Evolutionary conservation across 2,797 vertebrate genomes (phyloP).

Genomic region (Pipistrellus pygmaeus): DNA sequence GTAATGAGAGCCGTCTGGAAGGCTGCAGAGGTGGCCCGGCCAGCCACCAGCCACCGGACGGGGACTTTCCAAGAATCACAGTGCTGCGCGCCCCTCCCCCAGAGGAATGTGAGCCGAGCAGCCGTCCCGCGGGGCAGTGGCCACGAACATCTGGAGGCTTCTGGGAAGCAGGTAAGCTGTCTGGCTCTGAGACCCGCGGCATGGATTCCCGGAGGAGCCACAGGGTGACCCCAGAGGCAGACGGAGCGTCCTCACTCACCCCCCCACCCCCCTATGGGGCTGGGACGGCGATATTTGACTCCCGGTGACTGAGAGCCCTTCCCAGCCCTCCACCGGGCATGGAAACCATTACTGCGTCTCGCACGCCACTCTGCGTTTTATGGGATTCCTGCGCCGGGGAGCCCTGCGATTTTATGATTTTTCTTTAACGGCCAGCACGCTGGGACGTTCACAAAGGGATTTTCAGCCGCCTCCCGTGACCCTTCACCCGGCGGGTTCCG

Average conservation of each 20-base stretch:
- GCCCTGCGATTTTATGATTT: constrained; percentile 73
- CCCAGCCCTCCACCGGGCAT: constrained; percentile 79
- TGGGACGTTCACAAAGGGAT: constrained; percentile 81
- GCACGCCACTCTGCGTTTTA: constrained; percentile 76
- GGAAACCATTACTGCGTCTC: constrained; percentile 83
- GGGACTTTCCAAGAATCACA: background rate
- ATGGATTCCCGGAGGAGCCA: background rate
- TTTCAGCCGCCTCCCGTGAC: constrained; percentile 82
- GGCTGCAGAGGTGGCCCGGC: background rate
- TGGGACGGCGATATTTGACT: constrained; percentile 65
- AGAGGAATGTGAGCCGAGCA: rapidly evolving
- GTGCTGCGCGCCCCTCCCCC: background rate
- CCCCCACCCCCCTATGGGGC: background rate
- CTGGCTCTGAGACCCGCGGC: background rate
- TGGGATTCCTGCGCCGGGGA: constrained; percentile 64
- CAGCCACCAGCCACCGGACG: rapidly evolving
- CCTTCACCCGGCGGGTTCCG: constrained; percentile 79
- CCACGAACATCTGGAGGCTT: background rate
- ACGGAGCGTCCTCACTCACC: background rate
- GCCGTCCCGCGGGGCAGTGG: background rate
- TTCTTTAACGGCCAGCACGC: constrained; percentile 72
- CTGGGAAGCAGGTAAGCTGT: background rate
- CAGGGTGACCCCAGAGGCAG: background rate
- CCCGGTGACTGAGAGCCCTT: constrained; percentile 69
- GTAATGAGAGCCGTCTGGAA: background rate